Evolutionary conservation across 2,888 invertebrate genomes (phyloP), one percentile per base, ranked within the genome.

Genomic region (Lordiphosa fenestrarum): DNA sequence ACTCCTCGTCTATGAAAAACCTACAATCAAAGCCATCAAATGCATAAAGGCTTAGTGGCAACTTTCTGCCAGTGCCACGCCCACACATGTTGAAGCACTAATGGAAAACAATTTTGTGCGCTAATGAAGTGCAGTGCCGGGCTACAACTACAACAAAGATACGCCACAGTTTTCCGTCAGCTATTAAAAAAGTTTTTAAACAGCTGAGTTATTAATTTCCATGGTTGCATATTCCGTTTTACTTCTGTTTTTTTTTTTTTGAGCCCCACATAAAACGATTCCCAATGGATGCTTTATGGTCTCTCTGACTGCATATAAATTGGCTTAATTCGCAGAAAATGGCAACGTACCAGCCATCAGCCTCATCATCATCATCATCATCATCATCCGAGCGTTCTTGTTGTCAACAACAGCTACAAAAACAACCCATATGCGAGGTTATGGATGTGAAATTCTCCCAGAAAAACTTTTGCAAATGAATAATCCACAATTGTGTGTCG

Each of bases 301-400:
- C 30, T 47, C 53, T 47, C 50, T 21, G 66, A 49, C 68, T 53
- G 58, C 58, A 62, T 64, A 75, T 73, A 82, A 78, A 78, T 78
- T 78, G 80, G 77, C 83, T 78, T 78, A 78, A 78, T 78, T 78
- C 80, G 66, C 71, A 67, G 60, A 71, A 78, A 78, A 78, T 83
- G 76, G 81, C 76, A 74, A 61, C 58, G 42, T 50, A 53, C 39
- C 15, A 50, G 40, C 46, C 46, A 67, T 52, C 53, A 70, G 46
- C 37, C 12, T 37, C 46, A 60, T 30, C 37, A 56, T 62, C 57
- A 36, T 13, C 65, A 44, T 37, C 46, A 60, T 30, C 37, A 56
- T 62, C 57, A 36, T 13, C 65, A 44, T 51, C 53, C 44, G 35
- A 66, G 38, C 44, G 61, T 46, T 42, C 30, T 55, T 48, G 54